Base-by-base conservation (phyloP, 2,888 invertebrate species). In the Venustoraphidia nigricollis region DNA sequence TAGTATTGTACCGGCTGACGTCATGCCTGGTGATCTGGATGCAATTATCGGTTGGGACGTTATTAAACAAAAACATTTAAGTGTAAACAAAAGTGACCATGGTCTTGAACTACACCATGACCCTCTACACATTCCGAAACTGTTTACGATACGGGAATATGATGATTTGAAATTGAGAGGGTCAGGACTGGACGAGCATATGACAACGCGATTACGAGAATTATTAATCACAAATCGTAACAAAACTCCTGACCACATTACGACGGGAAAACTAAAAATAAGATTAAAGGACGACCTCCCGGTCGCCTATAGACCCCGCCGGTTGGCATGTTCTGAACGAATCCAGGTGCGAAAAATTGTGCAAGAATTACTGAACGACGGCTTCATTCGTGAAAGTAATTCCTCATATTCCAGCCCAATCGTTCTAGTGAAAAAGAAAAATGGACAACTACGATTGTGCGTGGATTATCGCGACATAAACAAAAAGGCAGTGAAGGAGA, bases 331-430 rank as follows among this genome's bases (percentile, higher is more conserved):
- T 39, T 48, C 47, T 8, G 55, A 58, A 50, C 47, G 47, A 44
- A 46, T 49, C 34, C 48, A 52, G 48, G 53, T 58, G 34, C 50
- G 46, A 52, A 39, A 44, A 51, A 52, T 58, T 45, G 50, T 49
- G 51, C 17, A 38, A 36, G 51, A 54, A 39, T 48, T 53, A 14
- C 47, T 55, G 34, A 44, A 53, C 10, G 53, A 55, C 8, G 53
- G 52, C 2, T 52, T 57, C 34, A 51, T 58, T 11, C 50, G 51
- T 41, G 53, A 54, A 39, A 53, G 57, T 47, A 45, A 45, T 35
- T 58, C 58, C 2, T 54, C 57, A 13, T 58, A 47, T 43, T 54
- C 56, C 10, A 52, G 53, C 40, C 55, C 52, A 9, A 50, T 58
- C 9, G 56, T 57, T 1, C 39, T 57, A 2, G 53, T 53, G 2